A percentile compares a stretch with the other conserved stretches of the same genome.
These are phyloP conservation scores for Anguilla marmorata DNA, from an alignment of 2,797 vertebrate genomes.

Conservation along the genomic window DNA sequence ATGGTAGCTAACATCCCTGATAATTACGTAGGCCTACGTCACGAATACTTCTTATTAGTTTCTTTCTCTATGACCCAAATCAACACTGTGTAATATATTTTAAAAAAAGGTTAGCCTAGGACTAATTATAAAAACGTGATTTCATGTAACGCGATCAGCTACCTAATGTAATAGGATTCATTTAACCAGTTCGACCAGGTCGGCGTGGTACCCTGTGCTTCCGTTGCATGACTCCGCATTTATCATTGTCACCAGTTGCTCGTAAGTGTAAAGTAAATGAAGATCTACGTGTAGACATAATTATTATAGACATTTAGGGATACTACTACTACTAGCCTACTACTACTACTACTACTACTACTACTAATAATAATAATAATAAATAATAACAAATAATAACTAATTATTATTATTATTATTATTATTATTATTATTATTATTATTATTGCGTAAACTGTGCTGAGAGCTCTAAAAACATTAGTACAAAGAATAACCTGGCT, in stretches of 20 bases:
- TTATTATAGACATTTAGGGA: too few relatives aligned
- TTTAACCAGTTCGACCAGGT: neutral
- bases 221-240: constrained; percentile 58
- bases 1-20: neutral
- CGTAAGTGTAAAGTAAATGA: neutral
- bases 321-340: too few relatives aligned
- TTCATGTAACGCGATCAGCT: neutral
- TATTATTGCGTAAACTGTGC: too few relatives aligned
- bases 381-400: too few relatives aligned
- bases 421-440: too few relatives aligned
- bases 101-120: neutral
- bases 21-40: neutral
- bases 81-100: neutral
- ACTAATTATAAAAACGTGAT: neutral
- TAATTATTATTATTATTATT: too few relatives aligned
- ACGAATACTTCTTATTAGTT: neutral
- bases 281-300: neutral
- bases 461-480: too few relatives aligned
- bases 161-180: neutral
- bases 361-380: too few relatives aligned
- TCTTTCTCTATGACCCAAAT: neutral
- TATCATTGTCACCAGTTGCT: constrained; percentile 14
- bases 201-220: neutral
- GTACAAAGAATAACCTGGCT: too few relatives aligned
- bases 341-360: too few relatives aligned